Evolutionary conservation across 2,797 vertebrate genomes (phyloP).

Genomic region (Acanthiza pusilla): DNA sequence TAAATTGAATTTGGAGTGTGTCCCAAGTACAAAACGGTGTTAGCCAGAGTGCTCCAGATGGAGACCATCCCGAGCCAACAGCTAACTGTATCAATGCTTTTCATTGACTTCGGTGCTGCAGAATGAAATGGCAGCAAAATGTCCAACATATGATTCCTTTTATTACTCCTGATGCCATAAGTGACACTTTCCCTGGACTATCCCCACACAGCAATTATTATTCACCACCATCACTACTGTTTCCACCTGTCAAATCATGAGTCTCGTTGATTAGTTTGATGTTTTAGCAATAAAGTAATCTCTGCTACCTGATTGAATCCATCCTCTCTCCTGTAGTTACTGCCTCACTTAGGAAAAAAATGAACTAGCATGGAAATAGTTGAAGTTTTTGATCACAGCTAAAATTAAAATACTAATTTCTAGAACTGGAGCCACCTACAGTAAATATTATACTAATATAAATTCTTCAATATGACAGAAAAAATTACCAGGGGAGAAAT

Average conservation of each 20-base stretch:
- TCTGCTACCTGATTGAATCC: not conserved
- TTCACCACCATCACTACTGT: not conserved
- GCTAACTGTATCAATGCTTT: not conserved
- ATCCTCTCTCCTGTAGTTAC: not conserved
- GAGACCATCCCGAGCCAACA: not conserved
- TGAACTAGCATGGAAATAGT: not conserved
- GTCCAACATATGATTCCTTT: conserved; percentile 15
- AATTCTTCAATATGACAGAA: not conserved
- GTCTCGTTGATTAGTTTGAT: not conserved
- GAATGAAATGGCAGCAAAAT: conserved; percentile 25
- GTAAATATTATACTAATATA: not conserved
- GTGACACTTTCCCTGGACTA: not conserved
- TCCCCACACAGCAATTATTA: not conserved
- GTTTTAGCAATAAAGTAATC: not conserved
- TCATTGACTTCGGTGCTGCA: not conserved
- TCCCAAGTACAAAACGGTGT: not conserved
- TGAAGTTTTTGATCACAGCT: not conserved
- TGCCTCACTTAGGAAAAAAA: not conserved
- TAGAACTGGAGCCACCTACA: not conserved
- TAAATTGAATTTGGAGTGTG: conserved; percentile 13
- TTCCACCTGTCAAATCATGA: not conserved
- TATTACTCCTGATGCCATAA: not conserved
- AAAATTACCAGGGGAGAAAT: not conserved
- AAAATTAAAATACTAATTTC: conserved; percentile 1
- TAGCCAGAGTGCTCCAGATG: conserved; percentile 16